These are phyloP conservation scores for Palaemon carinicauda DNA, from an alignment of 1,140 invertebrate genomes.

Conservation along the genomic window DNA sequence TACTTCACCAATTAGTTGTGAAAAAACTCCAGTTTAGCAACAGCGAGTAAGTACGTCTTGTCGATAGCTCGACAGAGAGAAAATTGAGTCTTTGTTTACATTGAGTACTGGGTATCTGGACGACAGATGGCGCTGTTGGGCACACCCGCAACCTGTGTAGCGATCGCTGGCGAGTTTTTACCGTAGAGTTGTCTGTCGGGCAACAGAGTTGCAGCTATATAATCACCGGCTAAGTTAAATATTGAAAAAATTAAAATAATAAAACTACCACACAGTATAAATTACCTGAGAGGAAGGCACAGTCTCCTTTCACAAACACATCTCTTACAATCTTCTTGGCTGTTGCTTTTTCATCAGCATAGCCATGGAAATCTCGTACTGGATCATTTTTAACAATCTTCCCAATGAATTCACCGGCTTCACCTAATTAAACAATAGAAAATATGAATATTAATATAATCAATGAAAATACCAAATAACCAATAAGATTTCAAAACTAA, in stretches of 20 bases:
- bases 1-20: no score
- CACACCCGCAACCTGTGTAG: no score
- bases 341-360: conserved; percentile 91
- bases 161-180: no score
- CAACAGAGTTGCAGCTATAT: no score
- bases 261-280: background rate
- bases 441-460: background rate
- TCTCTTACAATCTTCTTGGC: conserved; percentile 92
- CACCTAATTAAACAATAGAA: conserved; percentile 67
- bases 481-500: background rate
- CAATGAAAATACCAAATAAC: background rate
- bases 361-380: conserved; percentile 73
- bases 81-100: no score
- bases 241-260: background rate
- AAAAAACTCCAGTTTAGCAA: no score
- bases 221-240: no score
- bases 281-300: conserved; percentile 88
- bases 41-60: no score
- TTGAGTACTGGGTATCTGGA: no score
- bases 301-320: conserved; percentile 89
- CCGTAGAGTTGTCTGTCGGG: no score
- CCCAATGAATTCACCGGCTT: conserved; percentile 96
- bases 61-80: no score
- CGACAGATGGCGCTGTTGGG: no score
- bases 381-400: conserved; percentile 82